phyloP scores from a whole-genome alignment of 2,797 vertebrate species.

The Apogon hyalosoma region DNA sequence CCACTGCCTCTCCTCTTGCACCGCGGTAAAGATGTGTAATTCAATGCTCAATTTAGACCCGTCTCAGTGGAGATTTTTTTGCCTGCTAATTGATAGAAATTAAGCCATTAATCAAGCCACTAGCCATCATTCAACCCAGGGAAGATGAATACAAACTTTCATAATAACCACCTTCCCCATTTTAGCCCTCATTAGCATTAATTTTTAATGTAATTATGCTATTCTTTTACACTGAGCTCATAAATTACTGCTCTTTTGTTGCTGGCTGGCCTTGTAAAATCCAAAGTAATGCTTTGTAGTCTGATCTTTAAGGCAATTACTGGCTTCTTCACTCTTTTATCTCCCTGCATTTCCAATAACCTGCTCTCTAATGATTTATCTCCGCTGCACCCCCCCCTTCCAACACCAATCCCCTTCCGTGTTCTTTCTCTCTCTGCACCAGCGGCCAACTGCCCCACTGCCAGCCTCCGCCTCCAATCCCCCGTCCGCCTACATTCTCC shows the following conservation, averaged over 20 bases:
- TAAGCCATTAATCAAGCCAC: constrained; percentile 99
- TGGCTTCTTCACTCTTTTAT: constrained; percentile 93
- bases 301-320: constrained; percentile 99
- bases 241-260: constrained; percentile 99
- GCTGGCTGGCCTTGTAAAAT: constrained; percentile 99
- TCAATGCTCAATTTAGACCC: constrained; percentile 97
- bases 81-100: constrained; percentile 99
- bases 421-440: constrained; percentile 66
- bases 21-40: constrained; percentile 93
- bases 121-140: constrained; percentile 97
- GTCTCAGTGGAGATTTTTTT: constrained; percentile 95
- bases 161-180: constrained; percentile 99
- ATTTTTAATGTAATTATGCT: constrained; percentile 99
- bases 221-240: constrained; percentile 99
- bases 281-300: constrained; percentile 99
- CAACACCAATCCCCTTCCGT: constrained; percentile 48
- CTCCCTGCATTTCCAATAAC: constrained; percentile 92
- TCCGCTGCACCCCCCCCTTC: constrained; percentile 66
- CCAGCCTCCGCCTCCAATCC: constrained; percentile 70
- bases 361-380: constrained; percentile 91
- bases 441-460: constrained; percentile 74
- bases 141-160: constrained; percentile 99
- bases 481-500: constrained; percentile 75
- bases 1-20: constrained; percentile 79
- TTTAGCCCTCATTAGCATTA: constrained; percentile 99